These are phyloP conservation scores for Turdus rufiventris DNA, from an alignment of 2,113 vertebrate species.

Conservation along the genomic window DNA sequence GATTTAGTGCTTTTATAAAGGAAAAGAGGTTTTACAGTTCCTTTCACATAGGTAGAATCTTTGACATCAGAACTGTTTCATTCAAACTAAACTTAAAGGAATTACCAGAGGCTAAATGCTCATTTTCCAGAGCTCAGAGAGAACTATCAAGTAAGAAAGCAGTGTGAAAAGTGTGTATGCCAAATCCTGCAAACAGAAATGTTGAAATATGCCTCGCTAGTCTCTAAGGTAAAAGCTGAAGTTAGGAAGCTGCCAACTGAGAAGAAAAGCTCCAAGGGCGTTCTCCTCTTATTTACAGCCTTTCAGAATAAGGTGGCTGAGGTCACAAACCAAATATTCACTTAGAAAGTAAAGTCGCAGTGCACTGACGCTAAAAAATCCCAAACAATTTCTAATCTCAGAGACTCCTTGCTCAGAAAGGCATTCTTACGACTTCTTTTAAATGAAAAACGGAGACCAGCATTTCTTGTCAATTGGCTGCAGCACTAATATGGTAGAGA, in stretches of 20 bases:
- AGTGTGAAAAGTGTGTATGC: not conserved
- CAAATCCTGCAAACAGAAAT: not conserved
- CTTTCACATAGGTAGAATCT: not conserved
- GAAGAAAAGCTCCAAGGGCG: not conserved
- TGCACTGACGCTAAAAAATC: not conserved
- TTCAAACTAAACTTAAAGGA: not conserved
- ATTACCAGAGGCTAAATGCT: not conserved
- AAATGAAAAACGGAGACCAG: not conserved
- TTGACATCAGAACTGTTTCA: not conserved
- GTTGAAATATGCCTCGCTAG: fast-evolving
- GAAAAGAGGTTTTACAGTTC: not conserved
- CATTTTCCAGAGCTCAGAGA: not conserved
- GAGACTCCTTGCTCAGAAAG: not conserved
- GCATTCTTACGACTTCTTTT: not conserved
- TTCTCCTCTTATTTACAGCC: not conserved
- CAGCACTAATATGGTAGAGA: not conserved
- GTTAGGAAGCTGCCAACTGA: not conserved
- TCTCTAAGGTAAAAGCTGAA: not conserved
- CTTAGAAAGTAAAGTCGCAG: not conserved
- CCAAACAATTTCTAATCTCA: not conserved
- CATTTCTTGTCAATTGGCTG: not conserved
- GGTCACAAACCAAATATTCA: not conserved
- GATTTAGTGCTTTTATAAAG: not conserved
- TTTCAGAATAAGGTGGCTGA: not conserved
- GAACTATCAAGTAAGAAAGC: not conserved